Percentiles rank a stretch among this genome's conserved stretches.
phyloP scores from a whole-genome alignment of 2,888 invertebrate species.

The Drosophila gaucha region DNA sequence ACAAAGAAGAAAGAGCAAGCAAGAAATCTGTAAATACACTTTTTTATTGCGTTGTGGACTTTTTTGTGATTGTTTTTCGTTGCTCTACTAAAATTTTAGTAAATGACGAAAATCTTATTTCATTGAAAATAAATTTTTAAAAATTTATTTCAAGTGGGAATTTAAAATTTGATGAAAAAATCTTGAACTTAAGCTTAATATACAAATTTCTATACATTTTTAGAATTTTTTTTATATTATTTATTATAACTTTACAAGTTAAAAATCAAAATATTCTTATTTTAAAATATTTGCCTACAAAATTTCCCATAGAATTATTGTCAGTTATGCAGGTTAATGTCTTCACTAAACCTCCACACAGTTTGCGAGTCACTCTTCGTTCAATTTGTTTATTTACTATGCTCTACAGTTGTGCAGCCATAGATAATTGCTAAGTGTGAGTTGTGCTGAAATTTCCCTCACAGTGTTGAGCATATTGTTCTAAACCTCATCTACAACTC shows the following conservation, averaged over 20 bases:
- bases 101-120: not conserved
- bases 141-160: not conserved
- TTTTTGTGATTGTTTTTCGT: slow-evolving; percentile 7
- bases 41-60: slow-evolving; percentile 66
- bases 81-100: slow-evolving; percentile 15
- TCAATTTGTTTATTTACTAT: not conserved
- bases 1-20: not conserved
- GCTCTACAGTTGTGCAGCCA: not conserved
- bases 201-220: accelerated
- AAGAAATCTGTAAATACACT: slow-evolving; percentile 38
- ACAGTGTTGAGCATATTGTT: not conserved
- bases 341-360: not conserved
- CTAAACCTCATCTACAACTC: no score
- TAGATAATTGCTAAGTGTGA: not conserved
- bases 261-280: not conserved
- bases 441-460: not conserved
- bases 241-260: not conserved
- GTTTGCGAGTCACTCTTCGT: not conserved
- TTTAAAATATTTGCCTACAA: not conserved
- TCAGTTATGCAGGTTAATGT: slow-evolving; percentile 8
- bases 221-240: no score
- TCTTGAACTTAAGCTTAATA: not conserved
- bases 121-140: not conserved
- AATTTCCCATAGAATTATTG: not conserved
- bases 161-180: not conserved